Evolutionary conservation across 2,888 invertebrate species (phyloP).

Genomic region (Megamerina dolium): DNA sequence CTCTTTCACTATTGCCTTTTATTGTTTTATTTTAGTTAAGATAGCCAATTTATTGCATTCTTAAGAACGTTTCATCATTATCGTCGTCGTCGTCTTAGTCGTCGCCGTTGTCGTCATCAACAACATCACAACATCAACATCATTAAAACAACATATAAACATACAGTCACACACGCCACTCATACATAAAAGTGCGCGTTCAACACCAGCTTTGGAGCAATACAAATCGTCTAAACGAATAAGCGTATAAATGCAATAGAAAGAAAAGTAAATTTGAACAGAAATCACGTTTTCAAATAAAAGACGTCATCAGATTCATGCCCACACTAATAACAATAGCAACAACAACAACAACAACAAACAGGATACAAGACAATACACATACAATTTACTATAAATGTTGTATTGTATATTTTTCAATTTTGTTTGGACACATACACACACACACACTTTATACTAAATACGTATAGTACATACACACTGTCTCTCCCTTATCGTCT

Average conservation of each 20-base stretch:
- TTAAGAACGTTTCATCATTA: too few species aligned
- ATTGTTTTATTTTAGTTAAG: too few species aligned
- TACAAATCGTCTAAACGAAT: too few species aligned
- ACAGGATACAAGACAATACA: not conserved
- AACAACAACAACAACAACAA: not conserved
- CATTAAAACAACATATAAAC: not conserved
- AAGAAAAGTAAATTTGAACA: constrained; percentile 2
- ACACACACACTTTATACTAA: not conserved
- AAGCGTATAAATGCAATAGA: not conserved
- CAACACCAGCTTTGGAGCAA: too few species aligned
- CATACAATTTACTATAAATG: too few species aligned
- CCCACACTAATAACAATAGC: not conserved
- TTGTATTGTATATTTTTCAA: not conserved
- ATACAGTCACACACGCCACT: too few species aligned
- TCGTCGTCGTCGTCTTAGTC: too few species aligned
- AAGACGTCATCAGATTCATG: constrained; percentile 1
- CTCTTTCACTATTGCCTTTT: too few species aligned
- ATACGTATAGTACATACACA: too few species aligned
- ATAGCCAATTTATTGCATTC: constrained; percentile 1
- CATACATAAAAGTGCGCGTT: too few species aligned
- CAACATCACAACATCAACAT: constrained; percentile 1
- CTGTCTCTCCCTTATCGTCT: too few species aligned
- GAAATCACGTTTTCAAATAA: constrained; percentile 1
- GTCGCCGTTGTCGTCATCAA: too few species aligned
- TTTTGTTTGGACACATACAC: not conserved